Evolutionary conservation across 2,888 invertebrate genomes (phyloP).

Genomic region (Agonum fuliginosum): DNA sequence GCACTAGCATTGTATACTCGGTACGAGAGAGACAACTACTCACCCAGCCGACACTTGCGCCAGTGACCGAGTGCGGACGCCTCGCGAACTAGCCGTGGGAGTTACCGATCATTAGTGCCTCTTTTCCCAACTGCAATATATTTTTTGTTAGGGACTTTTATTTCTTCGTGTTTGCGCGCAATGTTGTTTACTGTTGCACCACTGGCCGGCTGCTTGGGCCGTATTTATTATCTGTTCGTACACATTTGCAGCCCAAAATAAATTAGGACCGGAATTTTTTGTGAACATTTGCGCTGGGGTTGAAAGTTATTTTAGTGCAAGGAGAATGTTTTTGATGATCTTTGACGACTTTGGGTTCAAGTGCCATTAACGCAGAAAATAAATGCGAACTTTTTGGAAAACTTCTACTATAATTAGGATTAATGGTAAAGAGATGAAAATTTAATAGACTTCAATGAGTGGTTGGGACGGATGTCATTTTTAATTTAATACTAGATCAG

Average conservation of each 20-base stretch:
- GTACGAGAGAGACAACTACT: conserved; percentile 22
- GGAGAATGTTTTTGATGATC: conserved; percentile 30
- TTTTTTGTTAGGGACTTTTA: conserved; percentile 53
- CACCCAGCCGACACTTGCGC: conserved; percentile 39
- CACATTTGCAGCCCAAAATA: conserved; percentile 54
- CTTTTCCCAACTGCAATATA: conserved; percentile 51
- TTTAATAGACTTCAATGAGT: conserved; percentile 8
- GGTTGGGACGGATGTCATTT: no score
- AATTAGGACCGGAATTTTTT: conserved; percentile 51
- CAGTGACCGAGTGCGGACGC: conserved; percentile 57
- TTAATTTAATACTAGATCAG: no score
- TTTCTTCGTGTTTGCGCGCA: conserved; percentile 40
- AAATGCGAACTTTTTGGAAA: conserved; percentile 17
- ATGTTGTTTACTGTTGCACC: conserved; percentile 54
- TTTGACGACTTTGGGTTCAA: conserved; percentile 19
- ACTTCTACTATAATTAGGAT: conserved; percentile 23
- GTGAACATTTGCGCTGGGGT: conserved; percentile 40
- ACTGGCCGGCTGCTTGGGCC: conserved; percentile 45
- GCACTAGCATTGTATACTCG: neutral
- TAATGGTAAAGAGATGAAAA: conserved; percentile 25
- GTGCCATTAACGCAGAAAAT: conserved; percentile 17
- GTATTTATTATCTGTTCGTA: conserved; percentile 54
- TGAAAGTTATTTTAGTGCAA: conserved; percentile 41
- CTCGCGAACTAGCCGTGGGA: conserved; percentile 55
- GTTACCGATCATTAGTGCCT: conserved; percentile 56